A percentile compares a stretch with the other conserved stretches of the same genome.
Evolutionary conservation across 2,888 invertebrate species (phyloP).

Genomic region (Rugalucina vietnamica): DNA sequence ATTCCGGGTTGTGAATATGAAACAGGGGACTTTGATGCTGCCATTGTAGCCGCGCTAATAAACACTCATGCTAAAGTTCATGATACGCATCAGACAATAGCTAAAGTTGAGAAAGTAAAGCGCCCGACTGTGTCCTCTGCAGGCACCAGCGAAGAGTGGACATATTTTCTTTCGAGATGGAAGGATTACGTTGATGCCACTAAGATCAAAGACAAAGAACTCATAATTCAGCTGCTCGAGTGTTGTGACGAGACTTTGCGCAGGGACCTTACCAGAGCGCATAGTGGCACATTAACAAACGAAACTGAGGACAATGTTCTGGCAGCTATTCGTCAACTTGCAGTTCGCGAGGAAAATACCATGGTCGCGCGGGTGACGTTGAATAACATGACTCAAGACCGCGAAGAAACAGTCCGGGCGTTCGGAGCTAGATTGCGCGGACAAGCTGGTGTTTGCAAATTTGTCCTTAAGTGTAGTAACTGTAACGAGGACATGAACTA

Average conservation of each 20-base stretch:
- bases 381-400: conserved; percentile 60
- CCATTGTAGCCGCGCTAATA: conserved; percentile 52
- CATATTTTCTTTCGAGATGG: conserved; percentile 59
- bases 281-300: conserved; percentile 3
- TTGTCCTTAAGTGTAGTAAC: conserved; percentile 31
- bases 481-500: conserved; percentile 40
- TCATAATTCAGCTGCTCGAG: conserved; percentile 58
- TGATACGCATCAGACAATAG: not conserved
- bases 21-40: conserved; percentile 49
- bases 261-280: conserved; percentile 50
- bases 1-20: conserved; percentile 31
- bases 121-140: not conserved
- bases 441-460: conserved; percentile 65
- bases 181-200: conserved; percentile 62
- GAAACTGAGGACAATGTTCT: conserved; percentile 12
- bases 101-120: not conserved
- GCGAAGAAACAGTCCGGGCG: conserved; percentile 59
- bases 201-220: conserved; percentile 46
- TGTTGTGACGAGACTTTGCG: conserved; percentile 63
- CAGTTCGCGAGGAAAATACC: conserved; percentile 25
- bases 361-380: conserved; percentile 39
- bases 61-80: conserved; percentile 39
- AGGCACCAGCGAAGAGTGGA: conserved; percentile 58
- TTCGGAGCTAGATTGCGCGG: conserved; percentile 60
- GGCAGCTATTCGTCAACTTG: conserved; percentile 44